Percentiles rank a stretch among this genome's conserved stretches.
Conservation (phyloP, 1,140 invertebrate genomes). For the Macrostomum lignano region DNA sequence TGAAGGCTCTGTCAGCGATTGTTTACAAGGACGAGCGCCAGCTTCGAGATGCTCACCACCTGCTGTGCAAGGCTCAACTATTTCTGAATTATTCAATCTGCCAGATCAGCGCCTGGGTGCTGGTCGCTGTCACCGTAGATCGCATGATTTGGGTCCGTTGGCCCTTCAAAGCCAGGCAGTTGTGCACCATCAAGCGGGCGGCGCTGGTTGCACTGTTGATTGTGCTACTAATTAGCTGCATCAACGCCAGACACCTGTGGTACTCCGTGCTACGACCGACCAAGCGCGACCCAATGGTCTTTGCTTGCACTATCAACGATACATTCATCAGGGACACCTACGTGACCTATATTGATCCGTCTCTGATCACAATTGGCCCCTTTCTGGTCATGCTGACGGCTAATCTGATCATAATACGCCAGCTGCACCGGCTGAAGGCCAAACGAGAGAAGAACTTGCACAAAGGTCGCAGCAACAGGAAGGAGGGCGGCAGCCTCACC, state of each 20-base stretch:
- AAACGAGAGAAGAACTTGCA: neutral
- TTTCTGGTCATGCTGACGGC: neutral
- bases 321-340: neutral
- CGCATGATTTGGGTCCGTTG: constrained; percentile 3
- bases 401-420: neutral
- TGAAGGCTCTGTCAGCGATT: no score
- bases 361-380: neutral
- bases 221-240: neutral
- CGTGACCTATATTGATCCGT: neutral
- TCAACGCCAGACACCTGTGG: neutral
- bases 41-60: neutral
- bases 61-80: neutral
- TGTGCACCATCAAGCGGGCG: neutral
- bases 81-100: neutral
- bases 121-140: constrained; percentile 1
- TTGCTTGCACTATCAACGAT: no score
- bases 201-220: neutral
- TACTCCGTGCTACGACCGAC: no score
- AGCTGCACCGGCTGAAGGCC: neutral
- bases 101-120: constrained; percentile 1
- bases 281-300: no score
- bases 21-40: neutral
- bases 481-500: neutral
- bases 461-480: neutral
- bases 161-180: constrained; percentile 1